Base-by-base conservation (phyloP, 2,888 invertebrate species). In the Sinhomidia bicolor region DNA sequence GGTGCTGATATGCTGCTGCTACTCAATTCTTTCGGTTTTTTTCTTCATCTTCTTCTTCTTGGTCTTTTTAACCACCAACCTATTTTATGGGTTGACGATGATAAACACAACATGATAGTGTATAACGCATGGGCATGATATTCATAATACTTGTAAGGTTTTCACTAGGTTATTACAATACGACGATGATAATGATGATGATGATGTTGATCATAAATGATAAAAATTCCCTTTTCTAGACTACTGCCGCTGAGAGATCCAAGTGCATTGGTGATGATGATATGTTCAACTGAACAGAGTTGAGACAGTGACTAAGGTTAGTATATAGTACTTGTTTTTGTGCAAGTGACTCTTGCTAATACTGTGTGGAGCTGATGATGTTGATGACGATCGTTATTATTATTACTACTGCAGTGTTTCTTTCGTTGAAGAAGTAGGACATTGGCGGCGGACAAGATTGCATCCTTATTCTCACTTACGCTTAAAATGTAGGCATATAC, bases 161-260 rank as follows among this genome's bases (percentile, higher is more conserved):
- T 60, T 60, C 23, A 60, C 23, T 60, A 23, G 60, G 60, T 26
- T n/a, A n/a, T n/a, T n/a, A n/a, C n/a, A 14, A 51, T 51, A 41
- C 41, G 41, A 41, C 6, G 41, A 23, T 7, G 9, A 10, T 9
- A 23, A 23, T 36, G 17, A 32, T 17, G 36, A 32, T 65, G 65
- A 36, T 65, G 36, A 65, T 65, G 65, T 65, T 65, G 60, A 60
- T 60, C 65, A 17, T 3, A 36, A 36, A 36, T 65, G 65, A 65
- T 65, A 65, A 65, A 54, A 65, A 65, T 65, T 65, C 36, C 65
- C 65, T 65, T 65, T 65, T 65, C 65, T 65, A 65, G 65, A 32
- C 65, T 65, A 32, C 60, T 29, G 26, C 51, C 12, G 51, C n/a
- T n/a, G n/a, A n/a, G n/a, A n/a, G 51, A 51, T 51, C 51, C n/a